Base-by-base conservation (phyloP, 2,888 invertebrate genomes). In the Aphidoletes aphidimyza region DNA sequence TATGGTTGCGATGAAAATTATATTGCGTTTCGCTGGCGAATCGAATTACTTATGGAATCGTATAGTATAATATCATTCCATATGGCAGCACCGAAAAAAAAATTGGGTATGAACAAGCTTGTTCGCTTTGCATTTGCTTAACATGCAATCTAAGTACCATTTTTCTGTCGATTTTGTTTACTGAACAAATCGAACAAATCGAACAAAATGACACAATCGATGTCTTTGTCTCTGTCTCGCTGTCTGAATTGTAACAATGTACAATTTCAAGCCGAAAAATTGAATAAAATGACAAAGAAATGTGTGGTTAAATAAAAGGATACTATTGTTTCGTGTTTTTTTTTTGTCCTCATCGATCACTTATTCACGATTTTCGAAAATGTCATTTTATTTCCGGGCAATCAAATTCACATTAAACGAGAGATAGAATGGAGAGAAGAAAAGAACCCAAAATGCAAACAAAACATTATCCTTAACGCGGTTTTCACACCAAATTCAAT, bases 351-450 rank as follows among this genome's bases (percentile, higher is more conserved):
- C 26, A 34, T 69, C n/a, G 34, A 34, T 34, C 42, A 42, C 14
- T 42, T 42, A 9, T 42, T 42, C 42, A 6, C 42, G 42, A 42
- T 42, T 14, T 42, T 69, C 69, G 54, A 17, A 69, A 69, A 69
- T 69, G 69, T 69, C 69, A 69, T 69, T 69, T 14, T 9, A 69
- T 54, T 54, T 54, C 54, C 54, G 22, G 69, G 26, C 26, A 69
- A 69, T 69, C 69, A 69, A 69, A 19, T 69, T 69, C 69, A 14
- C 69, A 69, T 69, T 69, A 69, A 19, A 11, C 8, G 47, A 19
- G 47, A 47, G 2, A 47, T 22, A 54, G 22, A 54, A n/a, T 1
- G 9, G 54, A 54, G 14, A 54, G 47, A 47, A 47, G 19, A 47
- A 14, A 14, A 47, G 19, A 54, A 54, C 54, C n/a, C 17, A 9